Conservation (phyloP, 1,140 invertebrate species). For the Brachionus rotundiformis region DNA sequence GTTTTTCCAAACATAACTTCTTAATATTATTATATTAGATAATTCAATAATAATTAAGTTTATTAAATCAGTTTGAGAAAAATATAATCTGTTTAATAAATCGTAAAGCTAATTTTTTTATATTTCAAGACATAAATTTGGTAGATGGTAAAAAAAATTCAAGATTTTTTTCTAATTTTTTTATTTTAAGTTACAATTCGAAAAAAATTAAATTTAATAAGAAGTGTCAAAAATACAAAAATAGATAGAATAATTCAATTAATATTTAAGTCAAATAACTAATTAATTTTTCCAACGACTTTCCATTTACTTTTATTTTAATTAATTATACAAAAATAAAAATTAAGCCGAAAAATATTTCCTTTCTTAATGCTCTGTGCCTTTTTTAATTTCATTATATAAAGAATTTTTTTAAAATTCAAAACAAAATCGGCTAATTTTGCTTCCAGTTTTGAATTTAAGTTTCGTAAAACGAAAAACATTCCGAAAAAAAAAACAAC, state of each 20-base stretch:
- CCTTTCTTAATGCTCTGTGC: background rate
- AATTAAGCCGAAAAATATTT: background rate
- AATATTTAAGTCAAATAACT: background rate
- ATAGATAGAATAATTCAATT: slow-evolving; percentile 10
- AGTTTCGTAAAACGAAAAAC: slow-evolving; percentile 19
- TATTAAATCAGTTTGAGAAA: too few species aligned
- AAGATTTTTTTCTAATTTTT: background rate
- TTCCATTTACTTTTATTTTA: background rate
- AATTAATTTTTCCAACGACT: background rate
- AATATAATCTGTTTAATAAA: too few species aligned
- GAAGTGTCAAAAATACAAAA: slow-evolving; percentile 2
- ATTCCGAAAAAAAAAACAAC: background rate
- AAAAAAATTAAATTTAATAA: slow-evolving; percentile 5
- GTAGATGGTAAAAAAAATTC: too few species aligned
- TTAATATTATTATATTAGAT: too few species aligned
- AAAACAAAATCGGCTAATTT: background rate
- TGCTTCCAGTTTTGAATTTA: background rate
- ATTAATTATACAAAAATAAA: slow-evolving; percentile 18
- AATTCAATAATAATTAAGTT: too few species aligned
- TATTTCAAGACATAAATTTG: too few species aligned
- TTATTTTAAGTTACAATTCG: slow-evolving; percentile 9
- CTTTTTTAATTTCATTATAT: background rate
- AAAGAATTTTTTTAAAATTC: background rate
- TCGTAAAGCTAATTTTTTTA: too few species aligned
- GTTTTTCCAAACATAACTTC: too few species aligned